Percentiles rank a stretch among this genome's conserved stretches.
phyloP scores from a whole-genome alignment of 2,888 invertebrate species.

The Heliothis peltigera region DNA sequence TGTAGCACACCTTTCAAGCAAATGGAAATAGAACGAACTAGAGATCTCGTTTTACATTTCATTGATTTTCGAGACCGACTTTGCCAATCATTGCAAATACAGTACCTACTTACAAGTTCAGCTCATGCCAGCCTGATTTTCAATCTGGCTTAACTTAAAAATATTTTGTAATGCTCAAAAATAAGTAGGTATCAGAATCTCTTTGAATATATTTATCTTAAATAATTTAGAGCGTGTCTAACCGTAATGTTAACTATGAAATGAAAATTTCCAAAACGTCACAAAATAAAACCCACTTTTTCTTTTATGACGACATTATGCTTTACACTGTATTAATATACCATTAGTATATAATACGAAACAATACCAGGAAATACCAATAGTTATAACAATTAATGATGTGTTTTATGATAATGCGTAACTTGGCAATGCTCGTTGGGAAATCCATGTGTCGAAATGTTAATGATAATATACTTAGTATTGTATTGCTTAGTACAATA shows the following conservation, averaged over 20 bases:
- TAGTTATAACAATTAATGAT: conserved; percentile 8
- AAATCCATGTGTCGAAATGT: conserved; percentile 24
- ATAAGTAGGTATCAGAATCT: not conserved
- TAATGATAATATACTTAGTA: not conserved
- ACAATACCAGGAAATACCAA: conserved; percentile 43
- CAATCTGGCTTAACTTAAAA: not conserved
- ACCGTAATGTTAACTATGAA: too few species aligned
- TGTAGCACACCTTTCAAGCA: not conserved
- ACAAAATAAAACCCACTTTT: conserved; percentile 30
- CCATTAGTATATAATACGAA: conserved; percentile 6
- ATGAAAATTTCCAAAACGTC: conserved; percentile 11
- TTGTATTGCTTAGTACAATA: conserved; percentile 1
- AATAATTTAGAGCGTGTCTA: too few species aligned
- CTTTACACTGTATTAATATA: conserved; percentile 12
- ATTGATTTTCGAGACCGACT: conserved; percentile 3
- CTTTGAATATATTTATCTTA: too few species aligned
- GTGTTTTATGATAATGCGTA: conserved; percentile 34
- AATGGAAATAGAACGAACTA: not conserved
- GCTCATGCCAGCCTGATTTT: not conserved
- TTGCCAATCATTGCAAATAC: not conserved
- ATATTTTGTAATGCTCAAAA: not conserved
- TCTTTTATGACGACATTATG: not conserved
- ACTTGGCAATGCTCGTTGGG: conserved; percentile 9
- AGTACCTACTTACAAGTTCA: not conserved
- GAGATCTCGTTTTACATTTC: conserved; percentile 14